phyloP scores from a whole-genome alignment of 1,140 invertebrate species.

The Gonioctena quinquepunctata region DNA sequence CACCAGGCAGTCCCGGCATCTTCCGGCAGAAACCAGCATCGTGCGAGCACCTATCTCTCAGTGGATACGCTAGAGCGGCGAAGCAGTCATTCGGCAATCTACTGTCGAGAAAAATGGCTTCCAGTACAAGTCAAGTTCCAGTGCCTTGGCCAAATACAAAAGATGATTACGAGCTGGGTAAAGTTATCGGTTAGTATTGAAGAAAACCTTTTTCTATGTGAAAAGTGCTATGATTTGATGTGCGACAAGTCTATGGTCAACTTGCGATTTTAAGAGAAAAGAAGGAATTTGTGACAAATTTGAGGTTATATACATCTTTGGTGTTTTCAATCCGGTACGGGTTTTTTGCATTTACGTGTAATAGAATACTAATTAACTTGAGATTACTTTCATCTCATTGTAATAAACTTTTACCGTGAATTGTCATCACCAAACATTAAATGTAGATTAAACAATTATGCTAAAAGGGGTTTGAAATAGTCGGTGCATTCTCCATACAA shows the following conservation, averaged over 20 bases:
- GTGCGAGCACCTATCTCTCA: constrained; percentile 46
- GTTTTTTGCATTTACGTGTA: constrained; percentile 24
- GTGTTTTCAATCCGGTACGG: constrained; percentile 43
- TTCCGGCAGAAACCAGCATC: constrained; percentile 67
- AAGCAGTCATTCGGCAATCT: constrained; percentile 61
- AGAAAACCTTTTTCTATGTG: constrained; percentile 12
- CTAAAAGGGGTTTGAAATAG: no score
- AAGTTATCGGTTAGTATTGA: constrained; percentile 79
- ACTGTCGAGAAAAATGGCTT: constrained; percentile 73
- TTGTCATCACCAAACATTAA: no score
- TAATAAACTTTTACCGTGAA: no score
- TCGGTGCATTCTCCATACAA: no score
- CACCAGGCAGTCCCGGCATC: constrained; percentile 66
- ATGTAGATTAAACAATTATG: no score
- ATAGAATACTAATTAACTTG: not conserved
- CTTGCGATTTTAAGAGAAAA: not conserved
- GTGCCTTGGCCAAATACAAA: constrained; percentile 88
- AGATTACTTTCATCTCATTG: not conserved
- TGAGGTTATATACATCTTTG: constrained; percentile 50
- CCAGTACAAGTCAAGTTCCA: constrained; percentile 63
- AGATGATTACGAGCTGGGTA: constrained; percentile 91
- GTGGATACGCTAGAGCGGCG: constrained; percentile 56
- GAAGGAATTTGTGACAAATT: constrained; percentile 16
- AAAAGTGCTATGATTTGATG: constrained; percentile 26
- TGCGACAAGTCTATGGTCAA: constrained; percentile 22